These are phyloP conservation scores for Drosophila tsacasi DNA, from an alignment of 1,140 invertebrate species.

Conservation along the genomic window DNA sequence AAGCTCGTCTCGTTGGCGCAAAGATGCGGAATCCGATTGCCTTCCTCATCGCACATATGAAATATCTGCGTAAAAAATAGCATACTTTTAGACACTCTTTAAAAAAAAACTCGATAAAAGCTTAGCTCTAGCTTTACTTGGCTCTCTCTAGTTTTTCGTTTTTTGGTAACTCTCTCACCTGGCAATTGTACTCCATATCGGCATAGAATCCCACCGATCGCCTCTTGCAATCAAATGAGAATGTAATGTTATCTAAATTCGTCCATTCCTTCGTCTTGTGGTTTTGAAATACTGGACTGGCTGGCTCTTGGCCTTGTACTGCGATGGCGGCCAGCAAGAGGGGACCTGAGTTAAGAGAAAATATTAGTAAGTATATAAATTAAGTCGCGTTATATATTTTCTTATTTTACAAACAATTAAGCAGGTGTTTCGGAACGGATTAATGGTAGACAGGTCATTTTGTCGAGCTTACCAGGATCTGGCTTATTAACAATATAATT, in stretches of 20 bases:
- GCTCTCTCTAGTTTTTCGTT: not conserved
- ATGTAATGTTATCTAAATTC: slow-evolving; percentile 88
- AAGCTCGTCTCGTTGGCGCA: slow-evolving; percentile 88
- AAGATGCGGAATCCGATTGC: slow-evolving; percentile 87
- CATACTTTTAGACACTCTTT: slow-evolving; percentile 56
- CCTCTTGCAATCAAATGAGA: slow-evolving; percentile 87
- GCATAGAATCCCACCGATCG: slow-evolving; percentile 88
- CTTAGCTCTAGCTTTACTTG: not conserved
- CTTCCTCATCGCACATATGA: slow-evolving; percentile 89
- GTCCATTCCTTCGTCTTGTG: slow-evolving; percentile 87
- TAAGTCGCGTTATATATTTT: not conserved
- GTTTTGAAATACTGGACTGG: slow-evolving; percentile 85
- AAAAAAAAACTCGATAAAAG: not conserved
- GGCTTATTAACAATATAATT: not conserved
- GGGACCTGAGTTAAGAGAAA: slow-evolving; percentile 19
- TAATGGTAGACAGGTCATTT: not conserved
- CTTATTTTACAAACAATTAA: not conserved
- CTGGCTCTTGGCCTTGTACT: slow-evolving; percentile 68
- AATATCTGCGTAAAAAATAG: slow-evolving; percentile 85
- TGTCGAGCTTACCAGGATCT: not conserved
- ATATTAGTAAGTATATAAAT: not conserved
- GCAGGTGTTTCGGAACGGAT: not conserved
- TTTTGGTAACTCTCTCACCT: slow-evolving; percentile 68
- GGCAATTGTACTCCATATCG: slow-evolving; percentile 88
- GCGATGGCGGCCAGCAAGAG: slow-evolving; percentile 62